phyloP scores from a whole-genome alignment of 2,113 vertebrate species.

The Sporophila hypoxantha region DNA sequence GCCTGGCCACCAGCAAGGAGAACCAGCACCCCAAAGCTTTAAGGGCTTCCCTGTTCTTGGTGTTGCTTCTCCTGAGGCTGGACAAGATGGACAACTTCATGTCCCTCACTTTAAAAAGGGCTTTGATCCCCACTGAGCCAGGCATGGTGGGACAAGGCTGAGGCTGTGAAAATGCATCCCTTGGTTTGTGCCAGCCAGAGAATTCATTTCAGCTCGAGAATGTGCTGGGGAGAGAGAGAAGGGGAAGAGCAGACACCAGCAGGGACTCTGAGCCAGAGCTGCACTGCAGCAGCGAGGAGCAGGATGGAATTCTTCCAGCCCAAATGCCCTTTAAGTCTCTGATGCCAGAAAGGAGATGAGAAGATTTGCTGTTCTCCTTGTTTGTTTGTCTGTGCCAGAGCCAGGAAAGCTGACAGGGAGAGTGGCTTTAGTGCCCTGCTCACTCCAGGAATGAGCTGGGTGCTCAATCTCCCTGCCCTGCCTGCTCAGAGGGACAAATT shows the following conservation, averaged over 20 bases:
- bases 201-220: neutral
- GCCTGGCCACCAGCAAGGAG: neutral
- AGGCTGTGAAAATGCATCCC: neutral
- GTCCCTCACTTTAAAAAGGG: neutral
- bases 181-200: neutral
- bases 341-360: neutral
- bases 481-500: neutral
- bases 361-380: neutral
- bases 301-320: neutral
- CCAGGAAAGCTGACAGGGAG: neutral
- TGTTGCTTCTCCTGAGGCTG: neutral
- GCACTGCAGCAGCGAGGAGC: neutral
- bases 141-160: neutral
- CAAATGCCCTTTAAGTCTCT: neutral
- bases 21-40: neutral
- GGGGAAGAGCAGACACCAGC: neutral
- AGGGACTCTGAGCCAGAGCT: neutral
- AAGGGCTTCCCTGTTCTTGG: neutral
- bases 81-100: neutral
- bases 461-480: neutral
- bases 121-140: neutral
- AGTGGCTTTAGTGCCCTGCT: neutral
- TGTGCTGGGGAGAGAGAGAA: neutral
- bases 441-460: neutral
- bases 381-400: neutral